Evolutionary conservation across 2,797 vertebrate genomes (phyloP).

Genomic region (Myripristis jacobus): DNA sequence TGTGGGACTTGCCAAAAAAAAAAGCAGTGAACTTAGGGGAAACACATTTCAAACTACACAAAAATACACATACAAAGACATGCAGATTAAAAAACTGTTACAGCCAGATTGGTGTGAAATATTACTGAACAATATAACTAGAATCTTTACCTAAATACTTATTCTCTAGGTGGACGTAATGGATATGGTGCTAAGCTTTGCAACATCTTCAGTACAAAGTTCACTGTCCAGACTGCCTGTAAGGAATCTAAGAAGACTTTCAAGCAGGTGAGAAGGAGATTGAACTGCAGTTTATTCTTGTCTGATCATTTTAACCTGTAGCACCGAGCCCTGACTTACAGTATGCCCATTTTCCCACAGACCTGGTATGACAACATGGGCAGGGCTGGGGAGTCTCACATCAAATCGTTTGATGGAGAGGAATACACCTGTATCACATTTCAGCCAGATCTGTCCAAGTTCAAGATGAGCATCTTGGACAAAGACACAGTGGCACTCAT

Average conservation of each 20-base stretch:
- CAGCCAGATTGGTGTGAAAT: no score
- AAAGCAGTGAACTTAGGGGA: no score
- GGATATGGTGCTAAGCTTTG: conserved; percentile 98
- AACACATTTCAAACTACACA: neutral
- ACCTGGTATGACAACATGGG: conserved; percentile 97
- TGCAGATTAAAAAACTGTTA: no score
- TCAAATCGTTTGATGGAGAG: conserved; percentile 89
- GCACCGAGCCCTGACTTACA: neutral
- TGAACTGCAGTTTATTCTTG: neutral
- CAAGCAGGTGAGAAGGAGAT: conserved; percentile 86
- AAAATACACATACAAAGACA: no score
- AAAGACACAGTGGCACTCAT: conserved; percentile 95
- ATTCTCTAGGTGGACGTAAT: conserved; percentile 92
- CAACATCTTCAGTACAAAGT: conserved; percentile 98
- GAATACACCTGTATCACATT: conserved; percentile 97
- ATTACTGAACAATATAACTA: neutral
- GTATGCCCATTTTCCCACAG: conserved; percentile 70
- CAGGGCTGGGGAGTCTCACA: conserved; percentile 83
- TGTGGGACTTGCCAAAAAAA: no score
- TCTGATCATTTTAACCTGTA: neutral
- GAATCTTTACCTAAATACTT: neutral
- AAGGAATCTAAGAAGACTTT: conserved; percentile 91
- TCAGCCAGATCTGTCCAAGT: conserved; percentile 94
- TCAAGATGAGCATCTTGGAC: conserved; percentile 94
- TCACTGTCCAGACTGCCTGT: conserved; percentile 96